Base-by-base conservation (phyloP, 2,113 vertebrate species). In the Cololabis saira region DNA sequence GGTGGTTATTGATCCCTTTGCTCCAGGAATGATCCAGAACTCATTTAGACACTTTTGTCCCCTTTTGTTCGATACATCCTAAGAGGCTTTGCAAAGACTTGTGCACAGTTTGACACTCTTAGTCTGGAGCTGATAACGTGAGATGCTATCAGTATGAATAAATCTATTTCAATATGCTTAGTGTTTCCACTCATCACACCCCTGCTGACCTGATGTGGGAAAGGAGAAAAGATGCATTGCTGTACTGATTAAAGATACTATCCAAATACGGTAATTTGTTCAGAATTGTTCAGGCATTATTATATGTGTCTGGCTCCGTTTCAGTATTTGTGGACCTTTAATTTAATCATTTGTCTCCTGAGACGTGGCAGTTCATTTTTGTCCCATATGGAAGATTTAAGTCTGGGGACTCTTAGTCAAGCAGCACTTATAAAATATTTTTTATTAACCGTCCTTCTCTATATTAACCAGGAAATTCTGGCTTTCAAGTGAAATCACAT, bases 1-100 rank as follows among this genome's bases (percentile, higher is more conserved):
- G 84, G 83, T 74, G 44, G 79, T 83, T 92, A 92, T 92, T 78
- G 90, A 92, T 92, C 89, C 80, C 71, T 62, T 66, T 76, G 83
- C 84, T 89, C 74, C 71, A 70, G 71, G 87, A 91, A 85, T 84
- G 90, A 90, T 87, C 81, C 89, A 89, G 83, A 87, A 86, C 83
- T 91, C 89, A 90, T 90, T 90, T 88, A 74, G 85, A 88, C 87
- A 85, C 81, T 72, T 41, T 71, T 64, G 53, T 49, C 12, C 41
- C 55, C 47, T 71, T 84, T 82, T 85, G 90, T 91, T 92, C 86
- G 51, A 89, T 90, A 90, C 80, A 84, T 87, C 81, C 78, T 90
- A 68, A 67, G 86, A 88, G 78, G 76, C 85, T 83, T 83, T 84
- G 60, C 87, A 86, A 87, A 87, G 73, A 82, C 84, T 80, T n/a